Conservation (phyloP, 2,113 vertebrate species). For the Forbesichthys agassizii region DNA sequence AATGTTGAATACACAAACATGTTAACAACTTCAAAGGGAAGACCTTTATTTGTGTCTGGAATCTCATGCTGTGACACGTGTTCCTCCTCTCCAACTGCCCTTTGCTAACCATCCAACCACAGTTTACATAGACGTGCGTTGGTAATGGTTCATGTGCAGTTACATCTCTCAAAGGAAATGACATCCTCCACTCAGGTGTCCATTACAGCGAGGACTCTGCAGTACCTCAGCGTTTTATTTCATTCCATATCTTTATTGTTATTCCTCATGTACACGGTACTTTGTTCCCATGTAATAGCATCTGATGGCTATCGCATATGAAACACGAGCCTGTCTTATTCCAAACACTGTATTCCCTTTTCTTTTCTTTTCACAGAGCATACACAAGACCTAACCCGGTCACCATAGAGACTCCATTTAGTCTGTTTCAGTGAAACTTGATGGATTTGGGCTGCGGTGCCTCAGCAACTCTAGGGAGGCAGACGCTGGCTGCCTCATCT, state of each 20-base stretch:
- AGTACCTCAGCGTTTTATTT: neutral
- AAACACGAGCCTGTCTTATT: slow-evolving; percentile 11
- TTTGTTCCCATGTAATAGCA: neutral
- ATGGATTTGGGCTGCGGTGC: slow-evolving; percentile 35
- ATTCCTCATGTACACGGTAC: neutral
- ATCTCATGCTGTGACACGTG: no score
- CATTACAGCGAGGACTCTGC: neutral
- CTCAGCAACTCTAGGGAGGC: slow-evolving; percentile 24
- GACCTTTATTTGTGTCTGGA: no score
- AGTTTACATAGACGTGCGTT: no score
- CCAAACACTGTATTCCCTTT: slow-evolving; percentile 10
- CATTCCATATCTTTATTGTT: neutral
- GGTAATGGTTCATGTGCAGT: neutral
- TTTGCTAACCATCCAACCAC: no score
- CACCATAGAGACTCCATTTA: slow-evolving; percentile 19
- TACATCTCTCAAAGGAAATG: neutral
- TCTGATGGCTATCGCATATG: neutral
- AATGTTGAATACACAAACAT: no score
- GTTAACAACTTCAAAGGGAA: no score
- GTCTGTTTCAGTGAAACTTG: slow-evolving; percentile 15
- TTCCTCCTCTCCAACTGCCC: no score
- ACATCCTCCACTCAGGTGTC: neutral
- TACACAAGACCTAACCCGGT: slow-evolving; percentile 11
- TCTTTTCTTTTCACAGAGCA: slow-evolving; percentile 2
- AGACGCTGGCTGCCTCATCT: slow-evolving; percentile 16